Base-by-base conservation (phyloP, 92 coral and sea anemone genomes). In the Chrysogorgia sp. region DNA sequence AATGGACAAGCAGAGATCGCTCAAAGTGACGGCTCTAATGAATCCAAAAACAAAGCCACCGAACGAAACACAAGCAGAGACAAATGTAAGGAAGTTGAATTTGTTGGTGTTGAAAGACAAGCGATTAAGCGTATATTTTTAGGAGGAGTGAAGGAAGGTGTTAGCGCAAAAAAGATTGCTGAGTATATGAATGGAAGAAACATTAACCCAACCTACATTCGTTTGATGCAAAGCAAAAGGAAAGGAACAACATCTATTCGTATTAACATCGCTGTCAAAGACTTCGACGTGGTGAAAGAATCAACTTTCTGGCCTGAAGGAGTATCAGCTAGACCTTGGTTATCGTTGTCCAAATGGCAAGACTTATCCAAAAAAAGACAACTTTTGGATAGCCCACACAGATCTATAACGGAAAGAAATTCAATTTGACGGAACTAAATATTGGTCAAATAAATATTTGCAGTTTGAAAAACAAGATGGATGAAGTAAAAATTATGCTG, bases 391-490 rank as follows among this genome's bases (percentile, higher is more conserved):
- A 0, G 63, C 26, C 13, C 63, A 22, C 63, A 57, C 63, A 20
- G 24, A 57, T 20, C 63, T 2, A 20, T 10, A 57, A 8, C 63
- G 63, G 29, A 57, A 21, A 20, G 12, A 1, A 57, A 57, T 57
- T 57, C 63, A 57, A 57, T 21, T 21, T 57, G 63, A 57, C 13
- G 2, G 1, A 7, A 28, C 28, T 57, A 57, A 20, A 57, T 57
- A 64, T 83, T 2, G 82, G 82, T 29, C 82, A 75, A 47, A 53
- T 75, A 55, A 83, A 64, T 30, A 74, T 75, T 58, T 33, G 87
- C 58, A 65, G 87, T 55, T 47, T 83, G 34, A 76, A 29, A 37
- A 83, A 56, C 40, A 83, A 64, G 57, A 37, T 72, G 19, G 75
- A 47, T 1, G 75, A 72, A 34, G 28, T 72, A 26, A 58, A 64